Evolutionary conservation across 2,797 vertebrate species (phyloP).

Genomic region (Pipistrellus pipistrellus): DNA sequence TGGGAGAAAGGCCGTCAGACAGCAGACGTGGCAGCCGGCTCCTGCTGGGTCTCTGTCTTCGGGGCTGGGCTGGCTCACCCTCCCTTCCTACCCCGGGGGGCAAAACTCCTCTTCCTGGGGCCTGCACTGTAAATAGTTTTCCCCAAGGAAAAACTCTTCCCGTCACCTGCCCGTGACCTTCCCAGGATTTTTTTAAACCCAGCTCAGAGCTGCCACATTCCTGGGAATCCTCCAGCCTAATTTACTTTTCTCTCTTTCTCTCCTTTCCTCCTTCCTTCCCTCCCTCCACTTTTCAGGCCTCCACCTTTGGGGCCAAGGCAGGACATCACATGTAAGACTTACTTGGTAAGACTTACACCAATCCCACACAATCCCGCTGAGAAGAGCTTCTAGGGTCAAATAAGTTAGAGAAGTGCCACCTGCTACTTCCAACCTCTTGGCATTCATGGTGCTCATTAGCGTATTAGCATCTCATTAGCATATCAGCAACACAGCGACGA

Average conservation of each 20-base stretch:
- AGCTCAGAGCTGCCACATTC: neutral
- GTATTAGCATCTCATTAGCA: neutral
- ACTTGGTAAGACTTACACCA: neutral
- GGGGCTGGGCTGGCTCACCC: fast-evolving
- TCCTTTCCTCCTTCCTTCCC: too few species aligned
- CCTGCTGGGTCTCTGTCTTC: neutral
- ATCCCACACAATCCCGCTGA: neutral
- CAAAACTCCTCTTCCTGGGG: neutral
- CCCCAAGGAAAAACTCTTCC: neutral
- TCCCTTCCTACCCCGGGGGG: neutral
- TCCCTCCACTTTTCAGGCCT: neutral
- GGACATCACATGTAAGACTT: too few species aligned
- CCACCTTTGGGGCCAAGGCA: neutral
- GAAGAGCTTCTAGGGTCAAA: conserved; percentile 11
- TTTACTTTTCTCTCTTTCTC: neutral
- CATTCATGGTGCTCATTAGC: neutral
- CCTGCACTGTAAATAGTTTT: neutral
- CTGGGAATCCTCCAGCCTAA: neutral
- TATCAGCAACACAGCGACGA: neutral
- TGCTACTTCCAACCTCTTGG: neutral
- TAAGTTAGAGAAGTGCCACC: neutral
- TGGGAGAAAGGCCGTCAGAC: neutral
- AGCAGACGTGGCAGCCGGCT: neutral
- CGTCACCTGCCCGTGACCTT: neutral
- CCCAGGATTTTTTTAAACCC: neutral